phyloP scores from a whole-genome alignment of 2,113 vertebrate genomes.

The Zingel zingel region DNA sequence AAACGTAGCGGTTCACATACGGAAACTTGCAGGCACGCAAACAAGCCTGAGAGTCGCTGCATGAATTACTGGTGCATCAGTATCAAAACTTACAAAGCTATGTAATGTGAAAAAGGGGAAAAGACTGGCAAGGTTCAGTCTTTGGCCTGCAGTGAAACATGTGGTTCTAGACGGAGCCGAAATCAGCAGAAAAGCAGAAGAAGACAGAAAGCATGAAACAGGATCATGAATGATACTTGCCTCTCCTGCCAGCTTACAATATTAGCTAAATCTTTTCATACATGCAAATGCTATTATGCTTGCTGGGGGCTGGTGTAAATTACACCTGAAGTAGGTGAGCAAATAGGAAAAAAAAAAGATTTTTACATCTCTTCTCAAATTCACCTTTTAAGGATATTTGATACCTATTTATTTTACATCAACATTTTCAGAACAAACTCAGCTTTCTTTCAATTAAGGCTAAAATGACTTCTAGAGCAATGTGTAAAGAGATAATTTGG shows the following conservation, averaged over 20 bases:
- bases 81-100: constrained; percentile 25
- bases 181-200: constrained; percentile 35
- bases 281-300: constrained; percentile 31
- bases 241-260: constrained; percentile 30
- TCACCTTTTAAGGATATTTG: no score
- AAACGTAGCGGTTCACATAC: constrained; percentile 1
- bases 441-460: no score
- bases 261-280: constrained; percentile 41
- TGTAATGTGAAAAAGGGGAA: not conserved
- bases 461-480: no score
- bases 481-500: no score
- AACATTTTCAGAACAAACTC: no score
- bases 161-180: constrained; percentile 27
- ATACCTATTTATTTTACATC: no score
- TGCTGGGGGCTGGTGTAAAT: not conserved
- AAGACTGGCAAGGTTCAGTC: constrained; percentile 33
- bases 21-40: not conserved
- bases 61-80: not conserved
- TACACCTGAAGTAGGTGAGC: constrained; percentile 32
- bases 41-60: not conserved
- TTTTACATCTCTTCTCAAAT: no score
- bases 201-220: constrained; percentile 49
- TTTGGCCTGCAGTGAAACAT: constrained; percentile 11
- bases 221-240: constrained; percentile 44
- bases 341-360: not conserved